Base-by-base conservation (phyloP, 1,140 invertebrate genomes). In the Apis cerana region DNA sequence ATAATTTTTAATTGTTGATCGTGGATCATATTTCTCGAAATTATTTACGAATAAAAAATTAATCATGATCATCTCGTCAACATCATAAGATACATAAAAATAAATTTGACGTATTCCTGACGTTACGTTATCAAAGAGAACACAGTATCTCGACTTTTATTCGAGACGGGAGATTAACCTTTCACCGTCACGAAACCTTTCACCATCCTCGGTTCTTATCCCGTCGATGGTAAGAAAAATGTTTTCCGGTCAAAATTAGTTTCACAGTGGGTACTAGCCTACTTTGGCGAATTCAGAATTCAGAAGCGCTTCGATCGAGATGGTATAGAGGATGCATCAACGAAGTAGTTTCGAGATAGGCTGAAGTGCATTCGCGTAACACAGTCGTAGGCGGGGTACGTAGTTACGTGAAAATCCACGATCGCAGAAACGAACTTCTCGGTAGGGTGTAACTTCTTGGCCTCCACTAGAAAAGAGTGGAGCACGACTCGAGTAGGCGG, bases 401-500 rank as follows among this genome's bases (percentile, higher is more conserved):
- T 65, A 68, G 52, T 84, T 78, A 75, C 13, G 70, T 74, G 85
- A 78, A 65, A 78, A 79, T 86, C 76, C 70, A 64, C 62, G 78
- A 81, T 87, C 52, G 65, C 58, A 68, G 62, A 54, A 69, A 50
- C 74, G 77, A 87, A 87, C 23, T 74, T 87, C 58, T 68, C 61
- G 23, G 21, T 19, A 23, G 56, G 75, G 67, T 76, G 82, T 81
- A 88, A 87, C 75, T 82, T 62, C 75, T 87, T 81, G 82, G 19
- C 56, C 69, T 65, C 58, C 50, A 82, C 70, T 72, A 61, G 75
- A 56, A 79, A 75, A 87, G 82, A 85, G 83, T 82, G 58, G 74
- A 86, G 70, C 59, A 81, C 77, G 69, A 13, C 64, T 80, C 59
- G 85, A 87, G 82, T 68, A 80, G 74, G 74, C 71, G 72, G 82